Conservation (phyloP, 2,888 invertebrate species). For the Melikaiella ostensackeni region DNA sequence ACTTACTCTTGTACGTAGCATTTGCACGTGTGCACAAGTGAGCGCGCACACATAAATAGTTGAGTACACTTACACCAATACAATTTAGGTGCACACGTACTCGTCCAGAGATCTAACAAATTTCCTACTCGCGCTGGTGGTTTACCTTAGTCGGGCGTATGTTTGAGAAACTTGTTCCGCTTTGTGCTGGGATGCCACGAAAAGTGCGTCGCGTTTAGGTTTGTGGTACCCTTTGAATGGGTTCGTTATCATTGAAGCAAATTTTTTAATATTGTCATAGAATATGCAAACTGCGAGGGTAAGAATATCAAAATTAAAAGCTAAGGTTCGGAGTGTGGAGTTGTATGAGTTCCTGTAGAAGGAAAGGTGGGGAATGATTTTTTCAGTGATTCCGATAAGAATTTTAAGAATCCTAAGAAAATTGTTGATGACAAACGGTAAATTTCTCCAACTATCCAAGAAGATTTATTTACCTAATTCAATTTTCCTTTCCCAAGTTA, state of each 20-base stretch:
- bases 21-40: conserved; percentile 38
- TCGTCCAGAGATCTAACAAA: conserved; percentile 21
- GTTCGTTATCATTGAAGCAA: neutral
- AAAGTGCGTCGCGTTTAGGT: conserved; percentile 8
- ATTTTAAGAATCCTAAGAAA: neutral
- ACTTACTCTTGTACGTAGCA: conserved; percentile 32
- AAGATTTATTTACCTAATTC: conserved; percentile 7
- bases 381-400: too few relatives aligned
- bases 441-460: neutral
- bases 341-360: too few relatives aligned
- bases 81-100: conserved; percentile 1
- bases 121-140: conserved; percentile 14
- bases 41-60: conserved; percentile 29
- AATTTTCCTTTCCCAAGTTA: neutral
- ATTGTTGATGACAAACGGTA: neutral
- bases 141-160: conserved; percentile 21
- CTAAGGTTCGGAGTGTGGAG: too few relatives aligned
- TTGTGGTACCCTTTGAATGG: neutral
- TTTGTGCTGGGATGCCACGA: conserved; percentile 3
- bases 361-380: too few relatives aligned
- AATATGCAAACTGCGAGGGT: neutral
- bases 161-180: conserved; percentile 21
- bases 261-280: neutral
- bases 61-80: conserved; percentile 21
- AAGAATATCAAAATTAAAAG: too few relatives aligned